Percentiles rank a stretch among this genome's conserved stretches.
Conservation (phyloP, 2,797 vertebrate genomes). For the Synaphobranchus kaupii region DNA sequence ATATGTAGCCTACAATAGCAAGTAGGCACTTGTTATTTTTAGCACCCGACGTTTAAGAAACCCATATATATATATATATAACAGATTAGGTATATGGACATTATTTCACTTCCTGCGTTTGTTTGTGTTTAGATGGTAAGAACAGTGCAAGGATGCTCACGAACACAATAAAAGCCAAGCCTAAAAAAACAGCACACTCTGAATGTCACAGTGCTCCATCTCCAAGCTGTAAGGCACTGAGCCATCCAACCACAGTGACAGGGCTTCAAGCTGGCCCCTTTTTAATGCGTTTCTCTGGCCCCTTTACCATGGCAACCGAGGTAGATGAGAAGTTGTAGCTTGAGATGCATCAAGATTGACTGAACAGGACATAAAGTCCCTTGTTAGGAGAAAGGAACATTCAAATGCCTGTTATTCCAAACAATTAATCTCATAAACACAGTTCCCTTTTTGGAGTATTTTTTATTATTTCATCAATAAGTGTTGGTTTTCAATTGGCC, state of each 20-base stretch:
- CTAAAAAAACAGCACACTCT: not conserved
- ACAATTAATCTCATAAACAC: not conserved
- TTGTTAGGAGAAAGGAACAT: slow-evolving; percentile 3
- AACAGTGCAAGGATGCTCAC: not conserved
- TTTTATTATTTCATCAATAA: not conserved
- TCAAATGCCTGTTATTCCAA: not conserved
- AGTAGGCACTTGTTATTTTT: not conserved
- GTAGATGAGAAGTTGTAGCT: slow-evolving; percentile 17
- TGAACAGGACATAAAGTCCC: slow-evolving; percentile 15
- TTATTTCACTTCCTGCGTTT: not conserved
- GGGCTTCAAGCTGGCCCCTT: slow-evolving; percentile 22
- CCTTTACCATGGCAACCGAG: slow-evolving; percentile 35
- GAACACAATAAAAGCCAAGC: not conserved
- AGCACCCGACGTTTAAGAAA: too few relatives aligned
- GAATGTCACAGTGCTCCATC: not conserved
- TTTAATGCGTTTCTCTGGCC: slow-evolving; percentile 24
- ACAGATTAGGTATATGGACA: not conserved
- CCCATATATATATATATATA: not conserved
- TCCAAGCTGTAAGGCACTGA: slow-evolving; percentile 6
- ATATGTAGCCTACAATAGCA: not conserved
- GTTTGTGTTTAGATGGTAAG: not conserved
- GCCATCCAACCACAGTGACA: slow-evolving; percentile 24
- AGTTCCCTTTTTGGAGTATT: not conserved
- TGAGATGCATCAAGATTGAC: slow-evolving; percentile 21
- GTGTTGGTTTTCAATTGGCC: not conserved